Evolutionary conservation across 2,113 vertebrate genomes (phyloP).

Genomic region (Poicephalus gulielmi): DNA sequence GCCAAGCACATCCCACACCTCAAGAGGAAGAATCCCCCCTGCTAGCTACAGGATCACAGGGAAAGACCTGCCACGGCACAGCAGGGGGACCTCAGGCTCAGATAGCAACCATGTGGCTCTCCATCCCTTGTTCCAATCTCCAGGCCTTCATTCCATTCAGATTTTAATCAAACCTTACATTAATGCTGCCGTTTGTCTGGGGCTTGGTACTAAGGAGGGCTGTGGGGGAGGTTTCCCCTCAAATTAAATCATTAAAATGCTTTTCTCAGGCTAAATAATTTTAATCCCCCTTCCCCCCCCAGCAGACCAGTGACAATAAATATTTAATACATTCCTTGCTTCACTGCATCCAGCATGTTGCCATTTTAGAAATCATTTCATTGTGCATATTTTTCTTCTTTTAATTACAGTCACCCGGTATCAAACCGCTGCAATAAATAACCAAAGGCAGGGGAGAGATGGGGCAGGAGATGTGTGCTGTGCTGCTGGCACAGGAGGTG

Average conservation of each 20-base stretch:
- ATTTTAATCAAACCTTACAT: conserved; percentile 41
- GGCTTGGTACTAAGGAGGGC: conserved; percentile 8
- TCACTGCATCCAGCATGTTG: background rate
- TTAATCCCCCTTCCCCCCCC: background rate
- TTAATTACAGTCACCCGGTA: conserved; percentile 56
- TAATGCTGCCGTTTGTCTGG: conserved; percentile 2
- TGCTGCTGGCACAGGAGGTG: background rate
- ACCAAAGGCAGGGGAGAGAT: background rate
- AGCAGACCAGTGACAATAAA: conserved; percentile 24
- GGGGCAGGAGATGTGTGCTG: background rate
- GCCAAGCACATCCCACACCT: background rate
- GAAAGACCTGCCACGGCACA: background rate
- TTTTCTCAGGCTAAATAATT: conserved; percentile 40
- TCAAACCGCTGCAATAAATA: conserved; percentile 41
- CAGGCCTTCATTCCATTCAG: background rate
- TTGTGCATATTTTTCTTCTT: conserved; percentile 55
- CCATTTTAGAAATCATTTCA: conserved; percentile 50
- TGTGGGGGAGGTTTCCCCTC: background rate
- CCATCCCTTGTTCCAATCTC: background rate
- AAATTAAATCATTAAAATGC: conserved; percentile 69
- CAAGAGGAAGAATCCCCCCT: background rate
- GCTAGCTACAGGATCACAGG: background rate
- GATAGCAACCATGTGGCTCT: background rate
- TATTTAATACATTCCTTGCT: conserved; percentile 34
- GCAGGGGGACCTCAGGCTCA: background rate